Evolutionary conservation across 1,140 invertebrate genomes (phyloP).

Genomic region (Eueides isabella): DNA sequence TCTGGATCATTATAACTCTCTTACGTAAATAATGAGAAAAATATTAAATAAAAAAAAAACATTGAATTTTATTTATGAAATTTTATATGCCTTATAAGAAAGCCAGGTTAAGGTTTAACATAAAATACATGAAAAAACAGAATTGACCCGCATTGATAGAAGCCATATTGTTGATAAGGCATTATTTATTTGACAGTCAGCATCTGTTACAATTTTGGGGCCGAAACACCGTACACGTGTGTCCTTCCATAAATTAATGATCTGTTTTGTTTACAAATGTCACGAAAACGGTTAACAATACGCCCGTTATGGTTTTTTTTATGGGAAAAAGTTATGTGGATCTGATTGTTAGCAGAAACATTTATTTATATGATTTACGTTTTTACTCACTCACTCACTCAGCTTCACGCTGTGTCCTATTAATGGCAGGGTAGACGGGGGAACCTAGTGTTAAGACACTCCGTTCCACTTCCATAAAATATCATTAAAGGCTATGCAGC

Average conservation of each 20-base stretch:
- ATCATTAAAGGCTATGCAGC: no score
- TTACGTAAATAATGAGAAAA: no score
- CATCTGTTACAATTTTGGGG: conserved; percentile 12
- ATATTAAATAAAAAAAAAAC: no score
- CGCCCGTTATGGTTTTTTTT: background rate
- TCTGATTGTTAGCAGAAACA: background rate
- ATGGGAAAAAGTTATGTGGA: background rate
- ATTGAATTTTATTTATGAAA: no score
- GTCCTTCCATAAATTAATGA: conserved; percentile 10
- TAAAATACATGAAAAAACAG: background rate
- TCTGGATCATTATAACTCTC: no score
- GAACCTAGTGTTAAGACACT: no score
- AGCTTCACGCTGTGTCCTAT: no score
- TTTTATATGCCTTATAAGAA: background rate
- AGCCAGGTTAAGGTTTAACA: background rate
- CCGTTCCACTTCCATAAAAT: no score
- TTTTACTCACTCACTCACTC: no score
- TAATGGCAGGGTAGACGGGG: no score
- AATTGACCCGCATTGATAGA: conserved; percentile 5
- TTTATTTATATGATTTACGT: background rate
- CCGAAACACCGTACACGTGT: background rate
- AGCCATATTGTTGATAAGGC: conserved; percentile 5
- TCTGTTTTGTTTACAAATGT: conserved; percentile 10
- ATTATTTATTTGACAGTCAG: conserved; percentile 11
- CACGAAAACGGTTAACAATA: conserved; percentile 4